Percentiles rank a stretch among this genome's conserved stretches.
These are phyloP conservation scores for Opisthograptis luteolata DNA, from an alignment of 2,888 invertebrate genomes.

Conservation along the genomic window DNA sequence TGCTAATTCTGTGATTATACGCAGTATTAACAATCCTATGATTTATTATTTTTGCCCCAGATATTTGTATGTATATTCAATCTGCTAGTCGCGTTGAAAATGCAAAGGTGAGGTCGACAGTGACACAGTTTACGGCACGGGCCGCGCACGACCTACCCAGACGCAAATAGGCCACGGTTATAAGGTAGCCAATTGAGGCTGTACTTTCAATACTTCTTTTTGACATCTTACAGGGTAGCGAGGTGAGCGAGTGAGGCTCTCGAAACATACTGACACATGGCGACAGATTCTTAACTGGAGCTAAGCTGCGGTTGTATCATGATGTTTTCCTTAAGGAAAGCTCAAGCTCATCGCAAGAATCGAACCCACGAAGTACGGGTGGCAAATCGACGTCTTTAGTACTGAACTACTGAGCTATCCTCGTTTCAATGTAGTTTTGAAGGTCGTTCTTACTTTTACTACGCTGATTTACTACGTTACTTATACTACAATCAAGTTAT, in stretches of 20 bases:
- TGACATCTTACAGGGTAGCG: too few relatives aligned
- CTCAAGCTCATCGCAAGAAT: too few relatives aligned
- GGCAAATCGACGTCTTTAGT: too few relatives aligned
- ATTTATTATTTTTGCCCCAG: neutral
- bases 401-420: too few relatives aligned
- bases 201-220: neutral
- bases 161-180: neutral
- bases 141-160: neutral
- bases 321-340: too few relatives aligned
- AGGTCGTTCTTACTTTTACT: slow-evolving; percentile 19
- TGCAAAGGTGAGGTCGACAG: neutral
- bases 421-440: slow-evolving; percentile 16
- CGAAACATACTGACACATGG: too few relatives aligned
- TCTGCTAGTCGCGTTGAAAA: neutral
- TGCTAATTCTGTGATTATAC: too few relatives aligned
- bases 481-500: slow-evolving; percentile 25
- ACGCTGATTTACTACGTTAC: too few relatives aligned
- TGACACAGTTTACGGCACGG: neutral
- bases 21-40: neutral
- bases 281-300: too few relatives aligned
- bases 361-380: too few relatives aligned
- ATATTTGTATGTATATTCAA: neutral
- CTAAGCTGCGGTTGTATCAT: too few relatives aligned
- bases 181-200: neutral
- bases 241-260: too few relatives aligned